Conservation (phyloP, 2,888 invertebrate species). For the Habroteleia sp. region DNA sequence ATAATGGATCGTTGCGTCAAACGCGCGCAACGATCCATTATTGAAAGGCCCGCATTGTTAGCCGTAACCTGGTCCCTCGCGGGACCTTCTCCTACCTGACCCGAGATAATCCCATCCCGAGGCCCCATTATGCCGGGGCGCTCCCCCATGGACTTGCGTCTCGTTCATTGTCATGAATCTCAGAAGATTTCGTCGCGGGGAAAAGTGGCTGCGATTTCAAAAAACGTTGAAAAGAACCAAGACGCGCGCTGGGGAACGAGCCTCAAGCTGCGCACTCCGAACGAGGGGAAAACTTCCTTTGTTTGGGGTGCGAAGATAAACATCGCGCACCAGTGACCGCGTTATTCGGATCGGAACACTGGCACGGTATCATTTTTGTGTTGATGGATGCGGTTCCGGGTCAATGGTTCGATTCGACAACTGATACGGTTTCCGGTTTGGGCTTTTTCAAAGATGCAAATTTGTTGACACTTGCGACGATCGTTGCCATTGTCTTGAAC, state of each 20-base stretch:
- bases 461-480: no score
- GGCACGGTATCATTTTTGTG: slow-evolving; percentile 45
- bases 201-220: slow-evolving; percentile 25
- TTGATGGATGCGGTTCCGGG: slow-evolving; percentile 27
- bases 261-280: slow-evolving; percentile 6
- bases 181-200: slow-evolving; percentile 52
- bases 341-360: slow-evolving; percentile 48
- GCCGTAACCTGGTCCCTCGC: slow-evolving; percentile 26
- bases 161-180: slow-evolving; percentile 66
- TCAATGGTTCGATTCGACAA: no score
- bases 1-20: slow-evolving; percentile 67
- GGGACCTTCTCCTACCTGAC: slow-evolving; percentile 73
- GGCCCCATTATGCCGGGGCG: slow-evolving; percentile 68
- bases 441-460: no score
- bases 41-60: slow-evolving; percentile 69
- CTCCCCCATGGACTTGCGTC: slow-evolving; percentile 71
- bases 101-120: slow-evolving; percentile 80
- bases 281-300: slow-evolving; percentile 44
- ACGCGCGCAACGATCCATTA: slow-evolving; percentile 51
- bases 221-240: slow-evolving; percentile 57
- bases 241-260: no score
- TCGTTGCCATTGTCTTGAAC: no score
- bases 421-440: no score
- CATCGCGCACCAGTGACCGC: slow-evolving; percentile 60
- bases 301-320: slow-evolving; percentile 63